phyloP scores from a whole-genome alignment of 1,140 invertebrate genomes.

The Antheraea pernyi region DNA sequence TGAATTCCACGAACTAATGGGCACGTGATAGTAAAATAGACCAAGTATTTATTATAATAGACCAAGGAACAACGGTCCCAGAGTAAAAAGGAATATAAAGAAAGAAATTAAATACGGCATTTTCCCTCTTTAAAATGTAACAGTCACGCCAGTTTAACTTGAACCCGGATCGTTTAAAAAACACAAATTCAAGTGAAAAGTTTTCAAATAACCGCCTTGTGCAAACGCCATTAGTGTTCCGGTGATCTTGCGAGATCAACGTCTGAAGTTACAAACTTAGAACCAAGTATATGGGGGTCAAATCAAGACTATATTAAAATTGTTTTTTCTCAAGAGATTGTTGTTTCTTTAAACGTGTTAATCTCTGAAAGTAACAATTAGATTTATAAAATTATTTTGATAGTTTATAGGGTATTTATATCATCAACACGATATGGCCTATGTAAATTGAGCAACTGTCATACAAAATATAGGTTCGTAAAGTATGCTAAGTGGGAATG shows the following conservation, averaged over 20 bases:
- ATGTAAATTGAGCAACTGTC: too few species aligned
- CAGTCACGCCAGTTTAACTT: slow-evolving; percentile 20
- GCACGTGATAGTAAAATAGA: not conserved
- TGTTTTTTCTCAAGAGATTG: too few species aligned
- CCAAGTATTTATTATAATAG: not conserved
- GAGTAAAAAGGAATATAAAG: not conserved
- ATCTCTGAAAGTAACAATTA: too few species aligned
- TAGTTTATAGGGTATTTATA: too few species aligned
- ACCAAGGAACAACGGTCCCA: not conserved
- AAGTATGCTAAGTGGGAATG: too few species aligned
- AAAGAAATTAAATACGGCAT: not conserved
- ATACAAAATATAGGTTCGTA: too few species aligned
- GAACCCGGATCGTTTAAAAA: slow-evolving; percentile 24
- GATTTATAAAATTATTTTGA: too few species aligned
- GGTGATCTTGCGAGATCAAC: slow-evolving; percentile 28
- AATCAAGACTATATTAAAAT: not conserved
- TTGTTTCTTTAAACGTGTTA: too few species aligned
- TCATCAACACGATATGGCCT: too few species aligned
- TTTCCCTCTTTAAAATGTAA: slow-evolving; percentile 3
- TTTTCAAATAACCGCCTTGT: slow-evolving; percentile 32
- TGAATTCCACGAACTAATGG: too few species aligned
- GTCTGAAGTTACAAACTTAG: slow-evolving; percentile 12
- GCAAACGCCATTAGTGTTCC: slow-evolving; percentile 28
- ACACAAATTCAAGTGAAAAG: slow-evolving; percentile 27
- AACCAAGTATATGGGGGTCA: slow-evolving; percentile 12